phyloP scores from a whole-genome alignment of 1,140 invertebrate species.

The Drepana arcuata region DNA sequence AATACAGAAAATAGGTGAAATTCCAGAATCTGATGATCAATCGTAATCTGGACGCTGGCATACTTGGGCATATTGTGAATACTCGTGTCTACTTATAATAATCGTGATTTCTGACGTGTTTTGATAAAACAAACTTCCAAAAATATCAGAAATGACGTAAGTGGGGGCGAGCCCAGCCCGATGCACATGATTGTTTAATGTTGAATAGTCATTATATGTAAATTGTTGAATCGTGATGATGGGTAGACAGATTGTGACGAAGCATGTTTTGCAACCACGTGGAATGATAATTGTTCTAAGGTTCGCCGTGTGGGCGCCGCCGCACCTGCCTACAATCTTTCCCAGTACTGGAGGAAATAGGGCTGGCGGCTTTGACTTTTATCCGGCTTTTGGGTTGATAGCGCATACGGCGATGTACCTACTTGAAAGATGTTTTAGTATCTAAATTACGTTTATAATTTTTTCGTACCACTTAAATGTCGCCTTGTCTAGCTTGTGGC shows the following conservation, averaged over 20 bases:
- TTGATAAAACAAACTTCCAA: conserved; percentile 22
- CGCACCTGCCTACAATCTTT: conserved; percentile 36
- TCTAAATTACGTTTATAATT: no score
- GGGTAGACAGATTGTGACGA: conserved; percentile 56
- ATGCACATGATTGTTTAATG: conserved; percentile 54
- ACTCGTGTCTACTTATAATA: no score
- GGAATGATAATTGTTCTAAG: conserved; percentile 60
- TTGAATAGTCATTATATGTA: conserved; percentile 70
- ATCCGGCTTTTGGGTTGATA: no score
- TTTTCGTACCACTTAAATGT: no score
- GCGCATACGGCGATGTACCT: no score
- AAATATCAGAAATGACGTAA: conserved; percentile 38
- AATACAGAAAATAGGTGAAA: no score
- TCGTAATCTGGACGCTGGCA: no score
- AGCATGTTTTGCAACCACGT: conserved; percentile 60
- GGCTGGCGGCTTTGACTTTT: no score
- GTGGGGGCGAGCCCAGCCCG: conserved; percentile 23
- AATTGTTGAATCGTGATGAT: conserved; percentile 67
- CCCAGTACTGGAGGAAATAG: conserved; percentile 30
- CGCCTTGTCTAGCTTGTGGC: no score
- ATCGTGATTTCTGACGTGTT: conserved; percentile 7
- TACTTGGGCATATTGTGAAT: no score
- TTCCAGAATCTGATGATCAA: no score
- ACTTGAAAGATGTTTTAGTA: no score
- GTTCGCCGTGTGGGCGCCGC: conserved; percentile 40